phyloP scores from a whole-genome alignment of 2,113 vertebrate species.

The Narcine bancroftii region DNA sequence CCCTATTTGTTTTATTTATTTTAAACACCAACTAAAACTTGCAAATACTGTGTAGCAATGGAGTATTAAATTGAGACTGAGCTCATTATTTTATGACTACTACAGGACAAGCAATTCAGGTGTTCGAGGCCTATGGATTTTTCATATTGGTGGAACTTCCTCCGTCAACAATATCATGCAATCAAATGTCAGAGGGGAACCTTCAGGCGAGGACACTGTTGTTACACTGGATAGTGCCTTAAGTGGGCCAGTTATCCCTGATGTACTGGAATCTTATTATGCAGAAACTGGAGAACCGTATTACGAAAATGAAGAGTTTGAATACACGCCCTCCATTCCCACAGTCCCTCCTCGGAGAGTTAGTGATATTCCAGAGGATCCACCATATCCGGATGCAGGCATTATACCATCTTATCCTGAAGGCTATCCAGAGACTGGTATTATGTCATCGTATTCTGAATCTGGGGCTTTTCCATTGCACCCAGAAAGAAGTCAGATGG shows the following conservation, averaged over 20 bases:
- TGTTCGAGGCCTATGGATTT: conserved; percentile 79
- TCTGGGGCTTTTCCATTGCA: neutral
- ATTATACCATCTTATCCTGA: conserved; percentile 31
- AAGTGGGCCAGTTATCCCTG: conserved; percentile 40
- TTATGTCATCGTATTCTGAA: conserved; percentile 26
- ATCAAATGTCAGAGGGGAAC: conserved; percentile 42
- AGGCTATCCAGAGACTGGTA: neutral
- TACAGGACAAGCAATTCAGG: conserved; percentile 74
- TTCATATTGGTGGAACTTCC: conserved; percentile 69
- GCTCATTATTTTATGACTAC: conserved; percentile 28
- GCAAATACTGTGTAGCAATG: neutral
- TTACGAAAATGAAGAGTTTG: conserved; percentile 50
- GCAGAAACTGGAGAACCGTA: conserved; percentile 40
- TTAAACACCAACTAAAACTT: neutral
- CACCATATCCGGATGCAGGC: conserved; percentile 25
- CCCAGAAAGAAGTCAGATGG: neutral
- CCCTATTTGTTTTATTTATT: neutral
- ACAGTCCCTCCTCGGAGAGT: conserved; percentile 17
- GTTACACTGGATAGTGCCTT: conserved; percentile 22
- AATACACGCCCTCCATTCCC: conserved; percentile 45
- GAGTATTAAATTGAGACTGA: neutral
- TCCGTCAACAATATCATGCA: conserved; percentile 66
- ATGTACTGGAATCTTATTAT: conserved; percentile 50
- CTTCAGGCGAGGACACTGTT: conserved; percentile 38
- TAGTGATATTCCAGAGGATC: neutral